Evolutionary conservation across 1,140 invertebrate species (phyloP), one percentile per base, ranked within the genome.

Genomic region (Meloidogyne floridensis): DNA sequence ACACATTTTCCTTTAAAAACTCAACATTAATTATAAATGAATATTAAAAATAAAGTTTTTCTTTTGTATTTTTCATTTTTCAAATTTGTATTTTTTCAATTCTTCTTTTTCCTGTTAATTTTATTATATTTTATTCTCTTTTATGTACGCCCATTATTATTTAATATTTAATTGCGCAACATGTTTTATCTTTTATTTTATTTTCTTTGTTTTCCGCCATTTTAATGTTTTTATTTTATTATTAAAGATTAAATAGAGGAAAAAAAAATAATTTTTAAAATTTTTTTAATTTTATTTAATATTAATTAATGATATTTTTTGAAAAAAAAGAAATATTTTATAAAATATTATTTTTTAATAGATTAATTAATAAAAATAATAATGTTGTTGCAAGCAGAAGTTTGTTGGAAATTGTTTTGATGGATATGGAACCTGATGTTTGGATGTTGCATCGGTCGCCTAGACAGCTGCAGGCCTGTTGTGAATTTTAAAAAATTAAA

Each of bases 391-490:
- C 59, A n/a, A n/a, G 15, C 3, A 47, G 59, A 18, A 65, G 0
- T 32, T 32, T 32, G 32, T 6, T 6, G 15, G 75, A 32, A 77
- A 32, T 54, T 78, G 18, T 18, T 42, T 42, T 71, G 65, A 47
- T 71, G 3, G 59, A 65, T 65, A 32, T 32, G 32, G 75, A 43
- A 18, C 15, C 43, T 71, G 65, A 43, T 79, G 18, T 13, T 47
- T 79, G 77, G 5, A 8, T n/a, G n/a, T 79, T 79, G 77, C 77
- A 79, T n/a, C 65, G 59, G 59, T 81, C 77, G 18, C 80, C 80
- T 13, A 81, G 15, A 42, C 81, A 82, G 53, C 77, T 81, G 71
- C 81, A 82, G 11, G 79, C 81, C 81, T 82, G 54, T 32, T 70
- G 10, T 13, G 42, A 32, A 32, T 32, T 32, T 32, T 2, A 32